Evolutionary conservation across 2,888 invertebrate genomes (phyloP).

Genomic region (Melieria crassipennis): DNA sequence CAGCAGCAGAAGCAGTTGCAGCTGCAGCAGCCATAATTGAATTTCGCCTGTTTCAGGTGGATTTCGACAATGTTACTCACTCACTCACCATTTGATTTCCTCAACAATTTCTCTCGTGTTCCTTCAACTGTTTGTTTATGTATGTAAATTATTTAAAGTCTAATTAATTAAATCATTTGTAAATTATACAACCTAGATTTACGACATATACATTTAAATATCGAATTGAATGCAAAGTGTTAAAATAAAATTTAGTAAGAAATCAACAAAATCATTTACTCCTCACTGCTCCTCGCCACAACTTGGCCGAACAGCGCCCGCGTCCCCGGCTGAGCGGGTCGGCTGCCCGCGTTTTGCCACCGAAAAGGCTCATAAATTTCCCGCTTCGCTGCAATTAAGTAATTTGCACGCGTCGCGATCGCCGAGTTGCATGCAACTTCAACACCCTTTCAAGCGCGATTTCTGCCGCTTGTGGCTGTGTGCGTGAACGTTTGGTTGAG

Average conservation of each 20-base stretch:
- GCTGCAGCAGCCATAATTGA: conserved; percentile 21
- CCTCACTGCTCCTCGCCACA: too few species aligned
- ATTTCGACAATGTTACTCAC: too few species aligned
- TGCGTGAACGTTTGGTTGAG: background rate
- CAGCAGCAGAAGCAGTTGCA: conserved; percentile 27
- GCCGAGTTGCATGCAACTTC: conserved; percentile 14
- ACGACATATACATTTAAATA: background rate
- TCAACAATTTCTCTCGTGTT: background rate
- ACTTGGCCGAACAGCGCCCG: too few species aligned
- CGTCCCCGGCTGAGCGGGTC: too few species aligned
- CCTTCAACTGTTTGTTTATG: background rate
- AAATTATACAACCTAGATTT: background rate
- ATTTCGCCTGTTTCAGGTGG: too few species aligned
- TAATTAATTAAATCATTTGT: background rate
- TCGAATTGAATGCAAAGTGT: background rate
- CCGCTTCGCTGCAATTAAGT: conserved; percentile 29
- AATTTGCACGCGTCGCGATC: conserved; percentile 28
- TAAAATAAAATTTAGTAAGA: background rate
- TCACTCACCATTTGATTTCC: too few species aligned
- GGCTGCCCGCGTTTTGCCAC: too few species aligned
- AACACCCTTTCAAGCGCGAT: conserved; percentile 23
- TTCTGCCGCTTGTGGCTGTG: background rate
- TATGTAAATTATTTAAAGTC: background rate
- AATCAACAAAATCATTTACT: background rate
- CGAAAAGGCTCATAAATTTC: conserved; percentile 25